Evolutionary conservation across 1,140 invertebrate genomes (phyloP).

Genomic region (Eriocheir sinensis): DNA sequence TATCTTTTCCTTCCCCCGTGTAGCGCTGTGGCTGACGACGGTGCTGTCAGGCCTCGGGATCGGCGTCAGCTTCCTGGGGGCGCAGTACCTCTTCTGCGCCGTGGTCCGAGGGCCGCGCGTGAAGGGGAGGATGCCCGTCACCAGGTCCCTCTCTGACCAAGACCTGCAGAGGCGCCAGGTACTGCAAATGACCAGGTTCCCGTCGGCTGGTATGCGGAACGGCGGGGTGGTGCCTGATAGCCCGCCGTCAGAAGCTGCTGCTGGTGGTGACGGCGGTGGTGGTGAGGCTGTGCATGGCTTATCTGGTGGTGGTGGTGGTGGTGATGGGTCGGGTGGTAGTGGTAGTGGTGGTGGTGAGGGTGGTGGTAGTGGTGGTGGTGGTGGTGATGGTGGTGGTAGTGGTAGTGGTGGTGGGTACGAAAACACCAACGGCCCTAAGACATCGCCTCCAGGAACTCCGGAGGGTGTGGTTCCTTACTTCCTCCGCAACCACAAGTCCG

Average conservation of each 20-base stretch:
- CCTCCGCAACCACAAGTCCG: slow-evolving; percentile 61
- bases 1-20: not conserved
- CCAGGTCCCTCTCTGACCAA: slow-evolving; percentile 69
- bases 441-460: slow-evolving; percentile 7
- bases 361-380: slow-evolving; percentile 16
- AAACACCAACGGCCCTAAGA: not conserved
- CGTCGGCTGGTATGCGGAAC: not conserved
- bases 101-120: slow-evolving; percentile 79
- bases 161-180: slow-evolving; percentile 72
- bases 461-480: slow-evolving; percentile 67
- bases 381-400: not conserved
- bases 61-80: slow-evolving; percentile 82
- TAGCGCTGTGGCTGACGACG: slow-evolving; percentile 80
- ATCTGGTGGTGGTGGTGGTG: not conserved
- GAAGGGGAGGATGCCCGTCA: slow-evolving; percentile 69
- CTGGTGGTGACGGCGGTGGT: slow-evolving; percentile 23
- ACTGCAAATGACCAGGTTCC: slow-evolving; percentile 46
- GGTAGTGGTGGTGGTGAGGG: not conserved
- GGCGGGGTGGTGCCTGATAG: not conserved
- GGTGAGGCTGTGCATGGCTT: slow-evolving; percentile 40
- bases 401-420: not conserved
- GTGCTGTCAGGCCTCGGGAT: slow-evolving; percentile 81
- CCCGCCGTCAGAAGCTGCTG: not conserved
- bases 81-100: slow-evolving; percentile 83
- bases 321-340: slow-evolving; percentile 39